Evolutionary conservation across 2,888 invertebrate genomes (phyloP).

Genomic region (Subacronicta megacephala): DNA sequence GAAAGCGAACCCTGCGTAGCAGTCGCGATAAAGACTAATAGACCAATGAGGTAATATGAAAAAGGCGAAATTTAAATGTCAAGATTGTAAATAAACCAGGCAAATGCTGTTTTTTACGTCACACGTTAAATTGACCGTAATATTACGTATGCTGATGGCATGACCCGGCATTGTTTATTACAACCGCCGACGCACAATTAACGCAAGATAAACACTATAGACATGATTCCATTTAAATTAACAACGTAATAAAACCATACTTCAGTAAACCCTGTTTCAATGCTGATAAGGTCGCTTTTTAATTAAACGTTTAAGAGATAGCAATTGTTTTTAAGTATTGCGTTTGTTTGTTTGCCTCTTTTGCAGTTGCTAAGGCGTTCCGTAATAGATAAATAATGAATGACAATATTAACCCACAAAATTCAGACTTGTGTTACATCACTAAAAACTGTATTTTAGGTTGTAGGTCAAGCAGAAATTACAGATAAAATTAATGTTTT

Average conservation of each 20-base stretch:
- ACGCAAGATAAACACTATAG: slow-evolving; percentile 66
- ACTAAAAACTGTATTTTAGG: slow-evolving; percentile 12
- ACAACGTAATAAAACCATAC: slow-evolving; percentile 15
- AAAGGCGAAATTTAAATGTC: neutral
- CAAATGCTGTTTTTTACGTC: slow-evolving; percentile 56
- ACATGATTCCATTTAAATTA: slow-evolving; percentile 64
- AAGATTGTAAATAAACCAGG: slow-evolving; percentile 3
- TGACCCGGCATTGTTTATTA: slow-evolving; percentile 71
- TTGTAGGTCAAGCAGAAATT: slow-evolving; percentile 41
- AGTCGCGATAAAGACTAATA: too few relatives aligned
- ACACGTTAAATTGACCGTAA: slow-evolving; percentile 41
- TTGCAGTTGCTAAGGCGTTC: slow-evolving; percentile 58
- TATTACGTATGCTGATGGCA: slow-evolving; percentile 70
- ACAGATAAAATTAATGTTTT: slow-evolving; percentile 26
- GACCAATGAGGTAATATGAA: too few relatives aligned
- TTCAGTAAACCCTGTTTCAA: slow-evolving; percentile 54
- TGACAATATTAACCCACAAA: neutral
- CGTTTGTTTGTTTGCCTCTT: slow-evolving; percentile 58
- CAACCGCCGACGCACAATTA: slow-evolving; percentile 58
- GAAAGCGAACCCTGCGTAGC: too few relatives aligned
- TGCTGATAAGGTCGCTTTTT: slow-evolving; percentile 57
- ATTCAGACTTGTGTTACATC: slow-evolving; percentile 21
- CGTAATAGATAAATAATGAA: slow-evolving; percentile 34
- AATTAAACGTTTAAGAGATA: slow-evolving; percentile 18
- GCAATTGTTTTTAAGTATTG: slow-evolving; percentile 59